Evolutionary conservation across 2,113 vertebrate species (phyloP), one percentile per base, ranked within the genome.

Genomic region (Sander lucioperca): DNA sequence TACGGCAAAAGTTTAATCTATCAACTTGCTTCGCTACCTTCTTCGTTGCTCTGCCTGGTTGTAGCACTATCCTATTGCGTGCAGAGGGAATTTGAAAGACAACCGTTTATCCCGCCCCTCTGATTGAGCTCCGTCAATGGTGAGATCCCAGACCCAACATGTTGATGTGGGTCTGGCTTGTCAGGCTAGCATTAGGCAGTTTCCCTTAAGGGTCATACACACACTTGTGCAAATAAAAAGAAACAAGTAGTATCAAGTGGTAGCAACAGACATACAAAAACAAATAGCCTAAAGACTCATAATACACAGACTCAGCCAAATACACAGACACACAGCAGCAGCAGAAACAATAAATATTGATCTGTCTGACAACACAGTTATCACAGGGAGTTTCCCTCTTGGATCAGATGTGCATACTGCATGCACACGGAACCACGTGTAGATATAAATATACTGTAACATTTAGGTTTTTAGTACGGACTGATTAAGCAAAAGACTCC

Each of bases 341-440:
- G 45, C 50, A 79, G 70, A 68, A 58, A 58, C 65, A 80, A 84
- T 80, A 77, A 85, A 80, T 86, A 84, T 74, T 36, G 74, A 87
- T 84, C 62, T 18, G 74, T 85, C 82, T 86, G 80, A 82, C 48
- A 74, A 67, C 25, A 59, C 21, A 79, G 57, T 68, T 86, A 77
- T 81, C 58, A 56, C 47, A 69, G 56, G 68, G 86, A 83, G 74
- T 79, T 80, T 9, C 59, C 51, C 54, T 63, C n/a, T 73, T 53
- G 53, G 47, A 83, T 80, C 63, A 77, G 33, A 78, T 53, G 66
- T 5, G 9, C 4, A 39, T 25, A 62, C 10, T 14, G 27, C 13
- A 54, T 21, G 27, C 23, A 77, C 51, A 76, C 18, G 3, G 25
- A 53, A 30, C 7, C 9, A 73, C n/a, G 10, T 64, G 67, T 50